Base-by-base conservation (phyloP, 1,140 invertebrate genomes). In the Linepithema humile region DNA sequence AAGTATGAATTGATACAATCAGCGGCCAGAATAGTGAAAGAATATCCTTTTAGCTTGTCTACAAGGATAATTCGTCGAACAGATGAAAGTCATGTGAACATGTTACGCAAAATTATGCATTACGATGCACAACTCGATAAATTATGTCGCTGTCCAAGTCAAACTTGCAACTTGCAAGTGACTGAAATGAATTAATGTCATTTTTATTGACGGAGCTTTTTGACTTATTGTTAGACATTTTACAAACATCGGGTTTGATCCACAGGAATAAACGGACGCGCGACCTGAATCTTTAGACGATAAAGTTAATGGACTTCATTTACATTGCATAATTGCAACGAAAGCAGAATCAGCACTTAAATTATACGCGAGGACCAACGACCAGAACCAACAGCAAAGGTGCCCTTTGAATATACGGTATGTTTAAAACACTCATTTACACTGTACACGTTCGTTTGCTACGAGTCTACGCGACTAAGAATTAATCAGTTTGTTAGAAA, bases 171-270 rank as follows among this genome's bases (percentile, higher is more conserved):
- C n/a, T n/a, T n/a, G n/a, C 15, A 23, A 4, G 3, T 3, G 60
- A 82, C 29, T 75, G 20, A 17, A 82, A 38, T 75, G 20, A 17
- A 69, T 50, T 2, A 26, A 15, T 40, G 59, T 29, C 70, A 43
- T 72, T 53, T 43, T 5, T 40, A 15, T 29, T 29, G 32, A 12
- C 9, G 23, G 23, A 53, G 83, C 53, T 78, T 85, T 90, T 87
- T 48, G 85, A 91, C 91, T 91, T 88, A 88, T 82, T 86, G 75
- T 83, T n/a, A n/a, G n/a, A n/a, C 90, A 89, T 87, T 91, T 92
- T 85, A 85, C 90, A 92, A 92, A 92, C 91, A 90, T 38, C 62
- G 12, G 67, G 78, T 82, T 43, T 45, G 74, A 29, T 77, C 59
- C 64, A 69, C 59, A 82, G 80, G 65, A 75, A 55, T 59, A 75